These are phyloP conservation scores for Engraulis encrasicolus DNA, from an alignment of 2,113 vertebrate species.

Conservation along the genomic window DNA sequence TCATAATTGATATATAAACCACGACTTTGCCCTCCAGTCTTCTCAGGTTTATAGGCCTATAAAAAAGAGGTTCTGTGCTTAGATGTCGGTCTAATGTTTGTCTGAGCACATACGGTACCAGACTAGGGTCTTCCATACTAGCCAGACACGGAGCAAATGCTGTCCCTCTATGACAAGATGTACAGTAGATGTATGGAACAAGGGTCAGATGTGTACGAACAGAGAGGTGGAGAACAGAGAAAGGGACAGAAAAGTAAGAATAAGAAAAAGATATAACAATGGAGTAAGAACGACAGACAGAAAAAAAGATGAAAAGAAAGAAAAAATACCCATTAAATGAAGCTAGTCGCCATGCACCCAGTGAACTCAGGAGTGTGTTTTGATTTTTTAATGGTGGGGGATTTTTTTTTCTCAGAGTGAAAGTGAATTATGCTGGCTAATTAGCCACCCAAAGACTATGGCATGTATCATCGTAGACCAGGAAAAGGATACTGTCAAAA, in stretches of 20 bases:
- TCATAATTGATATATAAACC: slow-evolving; percentile 16
- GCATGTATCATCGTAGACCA: not conserved
- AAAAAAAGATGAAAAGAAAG: no score
- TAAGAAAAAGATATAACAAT: not conserved
- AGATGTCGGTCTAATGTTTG: not conserved
- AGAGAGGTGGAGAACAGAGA: not conserved
- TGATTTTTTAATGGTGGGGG: not conserved
- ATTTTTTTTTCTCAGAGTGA: not conserved
- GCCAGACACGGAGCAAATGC: not conserved
- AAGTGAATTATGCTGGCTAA: not conserved
- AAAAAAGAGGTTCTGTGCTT: not conserved
- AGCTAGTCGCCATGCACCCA: not conserved
- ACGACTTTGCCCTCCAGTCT: slow-evolving; percentile 14
- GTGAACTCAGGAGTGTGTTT: not conserved
- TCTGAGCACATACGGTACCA: not conserved
- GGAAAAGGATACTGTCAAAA: not conserved
- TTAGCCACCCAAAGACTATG: not conserved
- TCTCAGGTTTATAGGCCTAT: not conserved
- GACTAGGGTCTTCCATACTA: not conserved
- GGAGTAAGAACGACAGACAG: no score
- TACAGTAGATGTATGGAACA: not conserved
- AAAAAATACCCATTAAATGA: not conserved
- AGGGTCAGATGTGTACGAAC: not conserved
- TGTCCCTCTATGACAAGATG: not conserved
- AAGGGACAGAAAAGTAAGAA: not conserved